Conservation (phyloP, 1,140 invertebrate genomes). For the Formica selysi region DNA sequence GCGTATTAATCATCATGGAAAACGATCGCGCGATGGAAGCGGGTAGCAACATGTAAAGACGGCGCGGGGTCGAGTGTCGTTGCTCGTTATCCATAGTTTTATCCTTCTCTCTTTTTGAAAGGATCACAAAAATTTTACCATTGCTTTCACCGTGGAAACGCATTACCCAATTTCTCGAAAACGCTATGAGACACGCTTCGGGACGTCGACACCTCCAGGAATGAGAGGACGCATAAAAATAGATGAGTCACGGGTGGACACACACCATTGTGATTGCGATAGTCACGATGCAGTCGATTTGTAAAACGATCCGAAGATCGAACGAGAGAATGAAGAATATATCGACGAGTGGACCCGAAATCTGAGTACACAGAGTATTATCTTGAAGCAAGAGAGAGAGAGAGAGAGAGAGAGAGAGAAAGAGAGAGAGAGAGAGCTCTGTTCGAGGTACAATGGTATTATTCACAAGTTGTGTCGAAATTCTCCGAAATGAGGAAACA, state of each 20-base stretch:
- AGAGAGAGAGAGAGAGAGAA: too few relatives aligned
- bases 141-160: too few relatives aligned
- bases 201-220: constrained; percentile 26
- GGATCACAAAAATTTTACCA: constrained; percentile 67
- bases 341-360: background rate
- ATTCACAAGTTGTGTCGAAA: background rate
- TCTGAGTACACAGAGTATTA: background rate
- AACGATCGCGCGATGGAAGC: constrained; percentile 51
- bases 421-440: too few relatives aligned
- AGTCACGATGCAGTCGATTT: constrained; percentile 11
- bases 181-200: constrained; percentile 23
- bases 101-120: constrained; percentile 66
- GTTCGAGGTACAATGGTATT: background rate
- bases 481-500: constrained; percentile 20
- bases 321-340: constrained; percentile 1
- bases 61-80: constrained; percentile 22
- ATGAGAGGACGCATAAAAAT: constrained; percentile 66
- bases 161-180: constrained; percentile 56
- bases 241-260: constrained; percentile 35
- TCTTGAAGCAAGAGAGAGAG: too few relatives aligned
- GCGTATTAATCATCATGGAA: constrained; percentile 78
- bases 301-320: background rate
- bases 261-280: background rate
- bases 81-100: constrained; percentile 68
- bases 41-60: constrained; percentile 39